phyloP scores from a whole-genome alignment of 2,888 invertebrate genomes.

The Metellina segmentata region DNA sequence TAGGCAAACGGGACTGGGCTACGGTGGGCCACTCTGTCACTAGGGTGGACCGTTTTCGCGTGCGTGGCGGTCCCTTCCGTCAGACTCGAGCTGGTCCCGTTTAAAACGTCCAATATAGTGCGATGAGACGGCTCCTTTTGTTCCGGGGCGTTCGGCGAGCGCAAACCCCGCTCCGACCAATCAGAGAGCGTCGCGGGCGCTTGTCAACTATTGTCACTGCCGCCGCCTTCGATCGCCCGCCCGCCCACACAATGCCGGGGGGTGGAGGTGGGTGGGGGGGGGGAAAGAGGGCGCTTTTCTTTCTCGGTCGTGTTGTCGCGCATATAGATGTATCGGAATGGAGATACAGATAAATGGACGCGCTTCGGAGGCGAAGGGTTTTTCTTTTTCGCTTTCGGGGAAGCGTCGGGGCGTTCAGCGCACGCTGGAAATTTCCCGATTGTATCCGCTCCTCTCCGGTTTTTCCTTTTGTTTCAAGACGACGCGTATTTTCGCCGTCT shows the following conservation, averaged over 20 bases:
- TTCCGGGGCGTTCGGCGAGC: conserved; percentile 65
- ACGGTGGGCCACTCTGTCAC: conserved; percentile 73
- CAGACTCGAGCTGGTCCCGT: conserved; percentile 16
- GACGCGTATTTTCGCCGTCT: background rate
- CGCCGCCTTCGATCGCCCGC: conserved; percentile 15
- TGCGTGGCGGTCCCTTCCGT: no score
- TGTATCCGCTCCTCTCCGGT: background rate
- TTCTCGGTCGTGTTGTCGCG: conserved; percentile 16
- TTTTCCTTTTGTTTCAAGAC: background rate
- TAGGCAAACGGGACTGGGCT: conserved; percentile 70
- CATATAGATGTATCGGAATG: conserved; percentile 14
- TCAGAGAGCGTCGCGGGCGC: conserved; percentile 75
- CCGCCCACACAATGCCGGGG: conserved; percentile 2
- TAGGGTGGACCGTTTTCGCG: background rate
- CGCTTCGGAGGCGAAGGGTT: conserved; percentile 26
- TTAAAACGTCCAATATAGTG: conserved; percentile 74
- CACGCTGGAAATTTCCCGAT: background rate
- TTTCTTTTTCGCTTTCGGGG: background rate
- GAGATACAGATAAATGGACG: conserved; percentile 56
- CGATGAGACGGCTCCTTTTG: conserved; percentile 68
- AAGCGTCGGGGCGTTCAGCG: no score
- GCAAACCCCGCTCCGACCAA: conserved; percentile 69
- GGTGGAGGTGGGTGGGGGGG: no score
- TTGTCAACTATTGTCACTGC: conserved; percentile 77
- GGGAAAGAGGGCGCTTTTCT: background rate